These are phyloP conservation scores for Stratiolaelaps scimitus DNA, from an alignment of 1,140 invertebrate species.

Conservation along the genomic window DNA sequence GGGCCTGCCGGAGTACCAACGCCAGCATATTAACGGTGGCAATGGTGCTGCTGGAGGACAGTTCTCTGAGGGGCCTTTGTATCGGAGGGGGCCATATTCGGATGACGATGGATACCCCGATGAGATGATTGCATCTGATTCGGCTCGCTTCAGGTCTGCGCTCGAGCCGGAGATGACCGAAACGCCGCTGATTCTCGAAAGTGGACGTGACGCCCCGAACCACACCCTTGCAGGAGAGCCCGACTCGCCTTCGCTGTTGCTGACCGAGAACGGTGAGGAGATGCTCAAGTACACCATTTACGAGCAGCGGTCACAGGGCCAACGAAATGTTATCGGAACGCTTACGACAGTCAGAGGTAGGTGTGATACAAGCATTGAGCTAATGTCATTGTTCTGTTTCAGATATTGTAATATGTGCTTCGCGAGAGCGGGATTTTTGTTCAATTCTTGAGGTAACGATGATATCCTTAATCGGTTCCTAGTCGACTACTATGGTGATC, in stretches of 20 bases:
- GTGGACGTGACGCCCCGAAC: neutral
- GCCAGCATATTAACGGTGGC: too few relatives aligned
- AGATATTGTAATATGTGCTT: too few relatives aligned
- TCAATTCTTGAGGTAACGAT: too few relatives aligned
- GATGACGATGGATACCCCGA: neutral
- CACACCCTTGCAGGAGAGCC: conserved; percentile 1
- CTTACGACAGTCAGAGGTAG: conserved; percentile 18
- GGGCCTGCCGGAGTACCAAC: too few relatives aligned
- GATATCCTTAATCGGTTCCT: too few relatives aligned
- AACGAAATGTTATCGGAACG: conserved; percentile 16
- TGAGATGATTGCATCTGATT: conserved; percentile 6
- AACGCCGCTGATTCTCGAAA: neutral
- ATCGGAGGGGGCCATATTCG: neutral
- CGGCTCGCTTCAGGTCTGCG: neutral
- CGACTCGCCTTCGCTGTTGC: neutral
- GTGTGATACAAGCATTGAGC: too few relatives aligned
- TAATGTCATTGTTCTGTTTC: too few relatives aligned
- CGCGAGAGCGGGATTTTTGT: too few relatives aligned
- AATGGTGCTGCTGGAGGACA: too few relatives aligned
- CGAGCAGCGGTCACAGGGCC: neutral
- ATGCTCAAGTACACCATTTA: conserved; percentile 27
- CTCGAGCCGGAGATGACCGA: conserved; percentile 21
- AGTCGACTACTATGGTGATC: too few relatives aligned
- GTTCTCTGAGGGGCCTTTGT: too few relatives aligned
- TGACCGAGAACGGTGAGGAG: conserved; percentile 12